Percentiles rank a stretch among this genome's conserved stretches.
These are phyloP conservation scores for Hymenochirus boettgeri DNA, from an alignment of 2,113 vertebrate genomes.

Conservation along the genomic window DNA sequence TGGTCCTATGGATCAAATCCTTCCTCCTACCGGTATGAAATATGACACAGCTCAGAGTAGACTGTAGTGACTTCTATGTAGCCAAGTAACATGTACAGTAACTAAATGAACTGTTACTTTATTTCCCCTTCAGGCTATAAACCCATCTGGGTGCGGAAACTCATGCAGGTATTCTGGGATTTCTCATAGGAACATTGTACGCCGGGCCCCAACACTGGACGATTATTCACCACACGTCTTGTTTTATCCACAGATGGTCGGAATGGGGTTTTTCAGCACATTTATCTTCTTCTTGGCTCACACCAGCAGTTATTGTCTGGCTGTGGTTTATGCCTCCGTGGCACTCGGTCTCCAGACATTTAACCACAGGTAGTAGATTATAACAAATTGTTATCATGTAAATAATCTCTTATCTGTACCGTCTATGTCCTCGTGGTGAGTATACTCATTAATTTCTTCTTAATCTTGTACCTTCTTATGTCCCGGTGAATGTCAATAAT, in stretches of 20 bases:
- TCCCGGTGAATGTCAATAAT: too few relatives aligned
- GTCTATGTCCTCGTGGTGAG: too few relatives aligned
- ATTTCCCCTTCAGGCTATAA: constrained; percentile 71
- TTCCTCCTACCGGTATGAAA: too few relatives aligned
- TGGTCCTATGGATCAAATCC: too few relatives aligned
- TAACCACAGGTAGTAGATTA: constrained; percentile 84
- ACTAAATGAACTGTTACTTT: constrained; percentile 6
- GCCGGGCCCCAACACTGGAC: not conserved
- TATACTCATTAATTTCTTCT: too few relatives aligned
- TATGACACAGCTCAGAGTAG: too few relatives aligned
- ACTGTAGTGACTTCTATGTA: too few relatives aligned
- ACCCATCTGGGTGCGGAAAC: constrained; percentile 80
- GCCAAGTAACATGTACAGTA: too few relatives aligned
- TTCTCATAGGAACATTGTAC: not conserved
- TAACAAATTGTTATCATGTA: too few relatives aligned
- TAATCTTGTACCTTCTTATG: too few relatives aligned
- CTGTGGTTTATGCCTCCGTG: constrained; percentile 79
- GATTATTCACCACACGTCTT: not conserved
- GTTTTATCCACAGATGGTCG: constrained; percentile 69
- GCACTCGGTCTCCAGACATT: constrained; percentile 88
- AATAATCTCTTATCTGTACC: too few relatives aligned
- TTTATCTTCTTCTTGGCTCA: constrained; percentile 83
- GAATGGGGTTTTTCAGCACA: constrained; percentile 83
- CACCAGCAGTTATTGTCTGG: constrained; percentile 74
- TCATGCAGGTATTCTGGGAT: constrained; percentile 82